Percentiles rank a stretch among this genome's conserved stretches.
Evolutionary conservation across 2,113 vertebrate genomes (phyloP).

Genomic region (Bubalus kerabau): DNA sequence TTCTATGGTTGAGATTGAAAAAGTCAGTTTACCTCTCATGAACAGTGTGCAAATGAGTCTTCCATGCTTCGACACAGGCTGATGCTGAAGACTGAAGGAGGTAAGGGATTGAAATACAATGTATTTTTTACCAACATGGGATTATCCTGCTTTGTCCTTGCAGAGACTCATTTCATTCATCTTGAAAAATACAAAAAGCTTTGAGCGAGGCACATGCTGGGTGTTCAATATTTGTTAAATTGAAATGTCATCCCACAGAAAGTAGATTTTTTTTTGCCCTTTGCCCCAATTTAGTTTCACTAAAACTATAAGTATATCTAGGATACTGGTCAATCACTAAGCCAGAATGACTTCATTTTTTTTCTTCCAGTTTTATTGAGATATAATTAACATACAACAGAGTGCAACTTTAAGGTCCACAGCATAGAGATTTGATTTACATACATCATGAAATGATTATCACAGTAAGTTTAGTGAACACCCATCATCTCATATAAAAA

Average conservation of each 20-base stretch:
- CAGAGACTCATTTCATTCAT: background rate
- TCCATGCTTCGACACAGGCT: fast-evolving
- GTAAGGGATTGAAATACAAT: background rate
- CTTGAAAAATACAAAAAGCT: background rate
- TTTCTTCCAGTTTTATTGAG: background rate
- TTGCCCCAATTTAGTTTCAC: background rate
- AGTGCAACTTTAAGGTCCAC: background rate
- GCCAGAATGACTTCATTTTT: background rate
- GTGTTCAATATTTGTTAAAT: background rate
- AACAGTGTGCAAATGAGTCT: background rate
- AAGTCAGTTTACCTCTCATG: background rate
- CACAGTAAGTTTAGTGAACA: background rate
- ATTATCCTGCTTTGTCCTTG: background rate
- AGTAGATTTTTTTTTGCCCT: background rate
- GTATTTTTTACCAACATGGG: background rate
- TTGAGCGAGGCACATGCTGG: background rate
- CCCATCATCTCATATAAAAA: background rate
- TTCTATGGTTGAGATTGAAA: background rate
- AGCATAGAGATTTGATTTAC: background rate
- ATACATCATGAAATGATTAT: background rate
- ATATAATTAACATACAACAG: background rate
- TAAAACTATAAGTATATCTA: background rate
- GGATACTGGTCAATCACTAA: background rate
- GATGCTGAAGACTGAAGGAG: background rate
- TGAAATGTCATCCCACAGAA: background rate